phyloP scores from a whole-genome alignment of 2,797 vertebrate species.

The Danio aesculapii region DNA sequence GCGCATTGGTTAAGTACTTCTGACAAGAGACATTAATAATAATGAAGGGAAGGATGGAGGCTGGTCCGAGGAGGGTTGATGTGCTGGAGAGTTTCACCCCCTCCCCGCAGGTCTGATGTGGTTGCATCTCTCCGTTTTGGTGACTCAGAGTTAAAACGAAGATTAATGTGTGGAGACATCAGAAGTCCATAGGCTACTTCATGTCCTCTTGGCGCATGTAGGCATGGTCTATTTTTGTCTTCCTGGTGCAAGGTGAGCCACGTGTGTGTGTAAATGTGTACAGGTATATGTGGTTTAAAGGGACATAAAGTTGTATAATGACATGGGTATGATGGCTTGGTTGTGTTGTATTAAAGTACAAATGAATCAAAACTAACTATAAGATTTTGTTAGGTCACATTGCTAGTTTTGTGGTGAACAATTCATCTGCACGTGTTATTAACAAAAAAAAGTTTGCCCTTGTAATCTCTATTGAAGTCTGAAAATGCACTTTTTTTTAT shows the following conservation, averaged over 20 bases:
- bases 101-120: conserved; percentile 29
- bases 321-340: too few species aligned
- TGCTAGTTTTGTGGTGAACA: too few species aligned
- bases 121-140: conserved; percentile 37
- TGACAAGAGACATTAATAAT: conserved; percentile 54
- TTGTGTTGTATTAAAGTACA: too few species aligned
- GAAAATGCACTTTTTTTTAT: too few species aligned
- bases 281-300: too few species aligned
- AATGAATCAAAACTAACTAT: too few species aligned
- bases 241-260: conserved; percentile 29
- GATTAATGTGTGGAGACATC: conserved; percentile 44
- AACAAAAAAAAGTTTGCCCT: too few species aligned
- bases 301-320: too few species aligned
- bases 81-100: conserved; percentile 9
- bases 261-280: neutral
- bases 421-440: too few species aligned
- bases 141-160: conserved; percentile 38
- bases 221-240: conserved; percentile 33
- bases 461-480: too few species aligned
- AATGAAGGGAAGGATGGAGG: conserved; percentile 31
- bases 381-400: too few species aligned
- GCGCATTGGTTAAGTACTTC: conserved; percentile 21
- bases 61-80: neutral
- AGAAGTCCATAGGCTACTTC: conserved; percentile 45
- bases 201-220: conserved; percentile 10